Base-by-base conservation (phyloP, 2,797 vertebrate species). In the Acestrorhynchus altus region DNA sequence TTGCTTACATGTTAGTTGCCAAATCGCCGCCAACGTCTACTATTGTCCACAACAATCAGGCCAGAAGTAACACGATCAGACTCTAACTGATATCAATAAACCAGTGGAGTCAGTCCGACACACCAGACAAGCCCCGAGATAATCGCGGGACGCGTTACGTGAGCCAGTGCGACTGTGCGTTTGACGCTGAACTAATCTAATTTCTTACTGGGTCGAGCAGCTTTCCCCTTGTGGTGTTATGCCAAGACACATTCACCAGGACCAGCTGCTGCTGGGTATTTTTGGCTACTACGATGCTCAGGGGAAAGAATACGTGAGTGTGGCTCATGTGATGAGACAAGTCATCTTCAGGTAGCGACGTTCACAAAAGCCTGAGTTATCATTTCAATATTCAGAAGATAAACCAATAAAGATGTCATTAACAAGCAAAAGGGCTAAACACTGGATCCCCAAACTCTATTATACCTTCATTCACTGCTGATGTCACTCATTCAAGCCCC, bases 121-220 rank as follows among this genome's bases (percentile, higher is more conserved):
- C 49, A 52, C 16, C 49, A 8, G 1, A 52, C 49, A 6, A 52
- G 13, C 18, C 18, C 16, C 1, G n/a, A 52, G 49, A 52, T 18
- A 52, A 52, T 16, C 13, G 2, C 16, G n/a, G 49, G n/a, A 52
- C 8, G 6, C 8, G 49, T 52, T 52, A 5, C 0, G 20, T 4
- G 18, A 54, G 51, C 51, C 51, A 22, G 51, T 5, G 4, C 8
- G 9, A n/a, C 10, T 18, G 4, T 22, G 51, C 11, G 15, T 18
- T 26, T 8, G 18, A 18, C 47, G 44, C 51, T 67, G 24, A 13
- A 3, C 28, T 67, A 67, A 82, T 82, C 72, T 72, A 56, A 78
- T 72, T 72, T 78, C 60, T 60, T 59, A 59, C 59, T 40, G 59
- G 71, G 72, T 60, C 67, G 57, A 49, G 8, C 42, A 72, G 47